Evolutionary conservation across 2,888 invertebrate species (phyloP).

Genomic region (Agrochola macilenta): DNA sequence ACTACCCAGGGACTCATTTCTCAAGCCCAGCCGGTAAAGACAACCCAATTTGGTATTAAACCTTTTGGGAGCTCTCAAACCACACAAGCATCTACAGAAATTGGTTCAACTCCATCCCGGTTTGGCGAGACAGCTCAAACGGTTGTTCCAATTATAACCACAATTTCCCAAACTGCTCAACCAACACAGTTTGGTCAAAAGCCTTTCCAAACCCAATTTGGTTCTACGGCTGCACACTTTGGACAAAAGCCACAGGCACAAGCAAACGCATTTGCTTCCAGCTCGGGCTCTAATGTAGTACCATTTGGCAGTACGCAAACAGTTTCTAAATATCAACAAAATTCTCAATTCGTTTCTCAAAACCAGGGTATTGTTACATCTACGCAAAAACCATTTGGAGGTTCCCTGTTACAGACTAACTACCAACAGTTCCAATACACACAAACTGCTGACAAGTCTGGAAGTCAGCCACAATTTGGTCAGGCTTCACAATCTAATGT

Average conservation of each 20-base stretch:
- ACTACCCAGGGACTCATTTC: slow-evolving; percentile 7
- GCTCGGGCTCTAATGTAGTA: slow-evolving; percentile 31
- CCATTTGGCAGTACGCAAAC: slow-evolving; percentile 42
- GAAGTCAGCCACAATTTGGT: slow-evolving; percentile 41
- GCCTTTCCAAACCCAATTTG: slow-evolving; percentile 34
- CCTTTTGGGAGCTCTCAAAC: slow-evolving; percentile 29
- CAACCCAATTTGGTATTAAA: slow-evolving; percentile 24
- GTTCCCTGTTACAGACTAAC: slow-evolving; percentile 38
- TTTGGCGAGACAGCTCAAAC: slow-evolving; percentile 38
- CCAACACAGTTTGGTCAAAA: slow-evolving; percentile 39
- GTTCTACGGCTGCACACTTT: slow-evolving; percentile 25
- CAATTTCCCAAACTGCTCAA: slow-evolving; percentile 42
- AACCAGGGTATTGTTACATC: slow-evolving; percentile 28
- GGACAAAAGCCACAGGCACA: slow-evolving; percentile 39
- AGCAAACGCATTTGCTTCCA: slow-evolving; percentile 48
- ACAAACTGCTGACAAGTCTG: slow-evolving; percentile 34
- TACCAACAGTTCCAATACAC: slow-evolving; percentile 47
- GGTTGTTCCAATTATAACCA: slow-evolving; percentile 22
- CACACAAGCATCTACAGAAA: slow-evolving; percentile 30
- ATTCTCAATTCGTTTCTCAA: slow-evolving; percentile 28
- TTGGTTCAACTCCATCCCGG: slow-evolving; percentile 12
- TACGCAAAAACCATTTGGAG: slow-evolving; percentile 45
- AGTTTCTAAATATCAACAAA: slow-evolving; percentile 48
- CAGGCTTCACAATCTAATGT: slow-evolving; percentile 45
- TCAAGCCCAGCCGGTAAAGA: slow-evolving; percentile 13